Evolutionary conservation across 2,888 invertebrate species (phyloP).

Genomic region (Mycalesis mineus): DNA sequence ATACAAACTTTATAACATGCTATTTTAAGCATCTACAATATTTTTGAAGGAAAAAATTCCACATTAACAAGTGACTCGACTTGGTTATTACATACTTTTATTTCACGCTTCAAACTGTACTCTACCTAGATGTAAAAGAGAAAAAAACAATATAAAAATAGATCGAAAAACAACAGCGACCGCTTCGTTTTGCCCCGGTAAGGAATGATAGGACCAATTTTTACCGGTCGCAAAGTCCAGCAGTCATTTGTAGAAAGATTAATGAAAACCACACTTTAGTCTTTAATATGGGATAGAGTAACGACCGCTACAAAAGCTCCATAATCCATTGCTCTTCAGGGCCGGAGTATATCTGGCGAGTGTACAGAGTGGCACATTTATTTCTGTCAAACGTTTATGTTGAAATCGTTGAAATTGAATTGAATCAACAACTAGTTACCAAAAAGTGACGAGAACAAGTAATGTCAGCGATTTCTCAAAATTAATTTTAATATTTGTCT

Average conservation of each 20-base stretch:
- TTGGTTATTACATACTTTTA: background rate
- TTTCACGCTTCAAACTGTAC: slow-evolving; percentile 5
- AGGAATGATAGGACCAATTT: slow-evolving; percentile 82
- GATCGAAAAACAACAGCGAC: slow-evolving; percentile 35
- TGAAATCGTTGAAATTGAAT: too few relatives aligned
- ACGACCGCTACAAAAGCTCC: slow-evolving; percentile 11
- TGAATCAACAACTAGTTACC: too few relatives aligned
- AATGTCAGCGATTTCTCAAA: too few relatives aligned
- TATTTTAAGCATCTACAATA: background rate
- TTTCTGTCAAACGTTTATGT: too few relatives aligned
- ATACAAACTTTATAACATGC: background rate
- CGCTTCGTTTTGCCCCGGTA: slow-evolving; percentile 67
- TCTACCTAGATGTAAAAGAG: slow-evolving; percentile 10
- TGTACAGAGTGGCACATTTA: too few relatives aligned
- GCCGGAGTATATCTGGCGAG: background rate
- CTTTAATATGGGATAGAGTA: slow-evolving; percentile 49
- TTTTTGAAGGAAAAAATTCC: background rate
- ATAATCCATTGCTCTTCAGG: background rate
- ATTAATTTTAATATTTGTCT: too few relatives aligned
- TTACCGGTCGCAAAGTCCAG: slow-evolving; percentile 73
- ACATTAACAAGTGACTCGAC: background rate
- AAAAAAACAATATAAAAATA: slow-evolving; percentile 27
- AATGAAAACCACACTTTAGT: slow-evolving; percentile 40
- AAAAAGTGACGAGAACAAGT: too few relatives aligned
- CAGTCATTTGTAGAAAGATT: slow-evolving; percentile 34